phyloP scores from a whole-genome alignment of 2,113 vertebrate species.

The Indri indri region DNA sequence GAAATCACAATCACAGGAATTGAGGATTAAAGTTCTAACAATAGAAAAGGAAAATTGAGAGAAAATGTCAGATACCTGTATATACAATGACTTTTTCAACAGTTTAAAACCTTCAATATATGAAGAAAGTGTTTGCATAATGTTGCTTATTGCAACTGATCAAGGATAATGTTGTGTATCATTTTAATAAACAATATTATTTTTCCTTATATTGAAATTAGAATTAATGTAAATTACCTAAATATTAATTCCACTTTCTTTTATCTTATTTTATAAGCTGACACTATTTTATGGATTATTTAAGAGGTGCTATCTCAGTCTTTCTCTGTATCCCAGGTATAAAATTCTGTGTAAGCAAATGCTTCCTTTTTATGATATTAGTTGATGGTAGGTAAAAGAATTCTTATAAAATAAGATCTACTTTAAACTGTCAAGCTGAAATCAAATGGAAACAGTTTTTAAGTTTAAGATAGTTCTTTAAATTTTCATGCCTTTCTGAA shows the following conservation, averaged over 20 bases:
- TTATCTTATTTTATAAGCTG: neutral
- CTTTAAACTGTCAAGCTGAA: slow-evolving; percentile 63
- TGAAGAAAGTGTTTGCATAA: neutral
- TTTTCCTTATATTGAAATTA: slow-evolving; percentile 38
- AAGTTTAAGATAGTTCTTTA: slow-evolving; percentile 77
- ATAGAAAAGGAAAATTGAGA: slow-evolving; percentile 6
- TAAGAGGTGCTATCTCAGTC: neutral
- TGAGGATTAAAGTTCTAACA: neutral
- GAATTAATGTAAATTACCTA: neutral
- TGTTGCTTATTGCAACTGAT: slow-evolving; percentile 4
- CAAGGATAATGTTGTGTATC: neutral
- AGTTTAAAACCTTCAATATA: neutral
- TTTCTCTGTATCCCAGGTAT: slow-evolving; percentile 17
- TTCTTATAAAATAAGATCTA: slow-evolving; percentile 50
- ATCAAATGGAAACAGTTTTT: slow-evolving; percentile 70
- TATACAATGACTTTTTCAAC: neutral
- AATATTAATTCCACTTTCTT: neutral
- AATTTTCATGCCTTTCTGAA: slow-evolving; percentile 76
- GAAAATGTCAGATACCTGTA: neutral
- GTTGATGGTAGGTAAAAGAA: slow-evolving; percentile 53
- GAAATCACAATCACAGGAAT: neutral
- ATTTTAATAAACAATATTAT: slow-evolving; percentile 33
- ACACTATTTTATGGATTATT: slow-evolving; percentile 6
- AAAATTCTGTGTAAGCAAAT: slow-evolving; percentile 54
- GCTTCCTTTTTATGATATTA: slow-evolving; percentile 44